Base-by-base conservation (phyloP, 2,797 vertebrate species). In the Cyprinella venusta region DNA sequence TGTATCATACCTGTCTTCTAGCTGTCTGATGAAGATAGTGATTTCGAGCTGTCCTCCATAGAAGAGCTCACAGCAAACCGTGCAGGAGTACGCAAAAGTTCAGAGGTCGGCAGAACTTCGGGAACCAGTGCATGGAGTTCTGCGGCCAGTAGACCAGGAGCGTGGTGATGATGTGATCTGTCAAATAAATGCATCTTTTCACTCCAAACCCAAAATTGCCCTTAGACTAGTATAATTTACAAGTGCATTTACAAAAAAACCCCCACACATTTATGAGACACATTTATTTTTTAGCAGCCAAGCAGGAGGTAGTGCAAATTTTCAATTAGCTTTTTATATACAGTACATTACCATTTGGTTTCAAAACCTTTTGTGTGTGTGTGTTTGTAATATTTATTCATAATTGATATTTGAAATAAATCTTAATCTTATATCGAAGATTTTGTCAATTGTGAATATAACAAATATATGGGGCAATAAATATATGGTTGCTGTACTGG, bases 41-140 rank as follows among this genome's bases (percentile, higher is more conserved):
- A 94, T 83, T 76, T 87, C 52, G 93, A 92, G 13, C 80, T 91
- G 63, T 93, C 92, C 5, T 94, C 91, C 19, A 89, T 93, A 68
- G 91, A 93, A 83, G 91, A 94, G 76, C 81, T 93, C 30, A 83
- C 90, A 8, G 56, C 61, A 18, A 72, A 74, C 16, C 85, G 80
- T 18, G 19, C 83, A 6, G 59, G 59, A 18, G 81, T 26, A 30
- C 89, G 72, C 9, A 76, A 42, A 24, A 88, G 89, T 72, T 81
- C 81, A 6, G 89, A 90, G 10, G 84, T 87, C 1, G 79, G 76
- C 3, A 85, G 78, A 8, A 91, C 90, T 0, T 88, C 86, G 8
- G 89, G 88, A 5, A 82, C 89, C 38, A 90, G 87, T 16, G 36
- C 89, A 26, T 92, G 93, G 92, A 90, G 88, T 75, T 90, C 90